Evolutionary conservation across 2,113 vertebrate species (phyloP), one percentile per base, ranked within the genome.

Genomic region (Nycticryphes semicollaris): DNA sequence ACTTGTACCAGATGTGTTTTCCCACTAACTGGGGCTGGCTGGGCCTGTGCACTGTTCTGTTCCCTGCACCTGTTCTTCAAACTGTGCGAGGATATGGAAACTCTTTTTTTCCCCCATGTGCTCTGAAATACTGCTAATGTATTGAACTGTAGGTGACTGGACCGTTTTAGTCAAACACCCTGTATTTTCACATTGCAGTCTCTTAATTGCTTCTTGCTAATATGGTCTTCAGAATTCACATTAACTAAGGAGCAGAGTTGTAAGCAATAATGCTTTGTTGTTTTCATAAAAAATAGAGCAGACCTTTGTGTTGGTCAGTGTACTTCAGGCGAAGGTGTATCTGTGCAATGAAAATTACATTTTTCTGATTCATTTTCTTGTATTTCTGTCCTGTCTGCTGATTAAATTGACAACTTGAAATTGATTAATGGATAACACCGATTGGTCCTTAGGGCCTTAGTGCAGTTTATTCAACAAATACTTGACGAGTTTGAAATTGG

Each of bases 61-160:
- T 82, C 50, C 81, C 4, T 35, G 70, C 94, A 94, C 91, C 91
- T 89, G 84, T 68, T 89, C 86, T 91, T 74, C 94, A 80, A 48
- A 28, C 80, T 39, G 63, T 35, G 93, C 35, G 1, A 60, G 22
- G n/a, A 27, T 9, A 60, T 21, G 24, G 51, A 67, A 91, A 59
- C 28, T 18, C 16, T 24, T n/a, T 69, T 17, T 30, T 30, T 28
- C 16, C 15, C 28, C 28, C 8, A 1, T 54, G 57, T 84, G 48
- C 79, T 45, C 50, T 72, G 69, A 82, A 60, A 6, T 67, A 4
- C 6, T 33, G 39, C 39, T 4, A 0, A 8, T 41, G 64, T 16
- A 6, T 41, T 14, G 67, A 84, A 22, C 76, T 53, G n/a, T 6
- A 35, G 48, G 80, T 12, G n/a, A 18, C 41, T 17, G 51, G 19